Evolutionary conservation across 2,113 vertebrate species (phyloP).

Genomic region (Rhinichthys klamathensis): DNA sequence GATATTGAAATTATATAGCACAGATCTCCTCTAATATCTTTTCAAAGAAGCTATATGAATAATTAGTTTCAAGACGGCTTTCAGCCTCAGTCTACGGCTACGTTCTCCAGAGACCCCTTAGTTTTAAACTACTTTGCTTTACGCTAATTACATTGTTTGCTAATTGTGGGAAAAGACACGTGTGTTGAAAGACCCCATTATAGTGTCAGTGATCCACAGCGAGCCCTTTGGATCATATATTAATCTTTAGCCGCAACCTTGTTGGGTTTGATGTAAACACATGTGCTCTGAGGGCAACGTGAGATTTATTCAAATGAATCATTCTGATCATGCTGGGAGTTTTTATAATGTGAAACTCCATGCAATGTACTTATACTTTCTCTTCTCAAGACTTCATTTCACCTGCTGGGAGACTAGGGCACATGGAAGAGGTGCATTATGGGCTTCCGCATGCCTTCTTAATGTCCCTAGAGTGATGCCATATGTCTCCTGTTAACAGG

Average conservation of each 20-base stretch:
- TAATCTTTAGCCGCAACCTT: slow-evolving; percentile 27
- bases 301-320: slow-evolving; percentile 37
- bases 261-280: slow-evolving; percentile 33
- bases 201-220: slow-evolving; percentile 20
- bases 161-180: slow-evolving; percentile 33
- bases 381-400: neutral
- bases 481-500: slow-evolving; percentile 70
- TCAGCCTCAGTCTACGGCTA: slow-evolving; percentile 9
- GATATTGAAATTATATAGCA: slow-evolving; percentile 2
- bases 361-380: slow-evolving; percentile 5
- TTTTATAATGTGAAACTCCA: slow-evolving; percentile 27
- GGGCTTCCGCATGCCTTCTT: slow-evolving; percentile 25
- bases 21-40: slow-evolving; percentile 39
- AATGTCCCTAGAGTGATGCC: slow-evolving; percentile 62
- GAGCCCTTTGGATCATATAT: slow-evolving; percentile 16
- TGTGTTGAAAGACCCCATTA: slow-evolving; percentile 25
- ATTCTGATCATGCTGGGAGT: slow-evolving; percentile 31
- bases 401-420: neutral
- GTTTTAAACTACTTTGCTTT: slow-evolving; percentile 36
- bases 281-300: neutral
- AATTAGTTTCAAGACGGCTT: slow-evolving; percentile 19
- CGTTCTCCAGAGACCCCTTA: slow-evolving; percentile 35
- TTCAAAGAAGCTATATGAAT: slow-evolving; percentile 47
- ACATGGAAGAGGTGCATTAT: neutral
- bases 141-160: slow-evolving; percentile 42